phyloP scores from a whole-genome alignment of 2,113 vertebrate genomes.

The Passerina amoena region DNA sequence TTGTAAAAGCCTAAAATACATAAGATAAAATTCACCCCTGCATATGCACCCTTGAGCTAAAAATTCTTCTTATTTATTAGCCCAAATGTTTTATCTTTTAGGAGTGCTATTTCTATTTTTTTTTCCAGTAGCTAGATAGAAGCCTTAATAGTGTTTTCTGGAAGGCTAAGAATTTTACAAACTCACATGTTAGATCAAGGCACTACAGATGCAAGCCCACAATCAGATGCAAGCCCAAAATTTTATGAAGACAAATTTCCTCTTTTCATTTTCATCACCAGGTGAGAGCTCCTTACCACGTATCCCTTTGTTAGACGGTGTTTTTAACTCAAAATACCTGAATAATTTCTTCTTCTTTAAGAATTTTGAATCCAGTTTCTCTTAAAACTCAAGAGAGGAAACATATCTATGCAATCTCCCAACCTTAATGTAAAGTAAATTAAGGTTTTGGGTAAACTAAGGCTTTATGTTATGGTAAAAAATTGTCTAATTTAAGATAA shows the following conservation, averaged over 20 bases:
- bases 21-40: background rate
- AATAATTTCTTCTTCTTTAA: background rate
- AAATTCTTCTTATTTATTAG: background rate
- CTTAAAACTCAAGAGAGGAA: background rate
- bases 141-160: background rate
- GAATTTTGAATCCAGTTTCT: background rate
- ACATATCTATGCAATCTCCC: background rate
- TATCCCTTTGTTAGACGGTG: background rate
- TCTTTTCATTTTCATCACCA: background rate
- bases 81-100: background rate
- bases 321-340: background rate
- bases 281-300: background rate
- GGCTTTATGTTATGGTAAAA: background rate
- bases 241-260: background rate
- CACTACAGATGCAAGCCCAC: background rate
- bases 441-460: background rate
- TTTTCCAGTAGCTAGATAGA: background rate
- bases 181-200: background rate
- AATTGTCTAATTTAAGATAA: background rate
- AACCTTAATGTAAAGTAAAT: background rate
- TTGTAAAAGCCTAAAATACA: accelerated
- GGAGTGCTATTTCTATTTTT: background rate
- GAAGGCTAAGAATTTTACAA: background rate
- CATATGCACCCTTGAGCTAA: background rate
- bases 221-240: background rate